These are phyloP conservation scores for Guaruba guarouba DNA, from an alignment of 2,113 vertebrate species.

Conservation along the genomic window DNA sequence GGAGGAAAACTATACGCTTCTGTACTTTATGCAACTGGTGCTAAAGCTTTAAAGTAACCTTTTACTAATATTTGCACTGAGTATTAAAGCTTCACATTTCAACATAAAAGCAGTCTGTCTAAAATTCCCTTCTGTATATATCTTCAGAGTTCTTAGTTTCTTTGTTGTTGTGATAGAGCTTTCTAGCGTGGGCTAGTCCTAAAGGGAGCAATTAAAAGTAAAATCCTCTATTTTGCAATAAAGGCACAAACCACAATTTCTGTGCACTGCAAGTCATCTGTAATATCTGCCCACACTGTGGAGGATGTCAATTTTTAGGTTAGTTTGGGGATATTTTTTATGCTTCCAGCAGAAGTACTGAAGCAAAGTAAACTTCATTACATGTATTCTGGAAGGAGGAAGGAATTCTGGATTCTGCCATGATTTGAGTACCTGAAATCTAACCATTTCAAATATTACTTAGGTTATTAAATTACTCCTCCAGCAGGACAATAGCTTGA, in stretches of 20 bases:
- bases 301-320: background rate
- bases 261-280: background rate
- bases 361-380: background rate
- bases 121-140: background rate
- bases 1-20: background rate
- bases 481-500: background rate
- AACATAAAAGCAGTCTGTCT: background rate
- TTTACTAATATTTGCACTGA: background rate
- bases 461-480: background rate
- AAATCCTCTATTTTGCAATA: background rate
- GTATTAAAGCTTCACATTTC: background rate
- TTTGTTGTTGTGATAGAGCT: background rate
- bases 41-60: background rate
- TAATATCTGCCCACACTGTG: background rate
- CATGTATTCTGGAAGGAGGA: background rate
- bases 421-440: background rate
- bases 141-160: background rate
- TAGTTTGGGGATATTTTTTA: background rate
- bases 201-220: conserved; percentile 9
- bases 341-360: background rate
- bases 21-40: background rate
- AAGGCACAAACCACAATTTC: background rate
- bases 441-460: background rate
- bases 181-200: background rate
- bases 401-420: background rate